Evolutionary conservation across 2,113 vertebrate species (phyloP).

Genomic region (Elephantulus edwardii): DNA sequence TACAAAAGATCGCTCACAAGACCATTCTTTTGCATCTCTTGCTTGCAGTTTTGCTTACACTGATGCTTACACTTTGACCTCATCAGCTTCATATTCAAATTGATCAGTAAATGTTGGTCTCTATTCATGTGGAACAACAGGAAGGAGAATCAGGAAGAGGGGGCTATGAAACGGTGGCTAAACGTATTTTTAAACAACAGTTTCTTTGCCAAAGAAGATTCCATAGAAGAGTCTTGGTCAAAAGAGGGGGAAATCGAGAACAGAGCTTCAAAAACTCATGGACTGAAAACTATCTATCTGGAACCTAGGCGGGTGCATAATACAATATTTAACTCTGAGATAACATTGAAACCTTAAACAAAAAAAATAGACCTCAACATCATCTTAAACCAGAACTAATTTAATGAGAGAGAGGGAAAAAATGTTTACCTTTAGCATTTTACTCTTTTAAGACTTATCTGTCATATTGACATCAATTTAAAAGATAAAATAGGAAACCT

Average conservation of each 20-base stretch:
- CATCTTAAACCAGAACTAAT: not conserved
- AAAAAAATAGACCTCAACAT: not conserved
- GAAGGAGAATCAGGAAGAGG: not conserved
- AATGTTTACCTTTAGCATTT: not conserved
- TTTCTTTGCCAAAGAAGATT: not conserved
- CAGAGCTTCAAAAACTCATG: not conserved
- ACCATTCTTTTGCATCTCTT: constrained; percentile 21
- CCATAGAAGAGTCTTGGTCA: not conserved
- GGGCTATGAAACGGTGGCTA: too few species aligned
- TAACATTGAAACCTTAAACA: not conserved
- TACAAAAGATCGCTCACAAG: not conserved
- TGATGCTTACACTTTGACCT: constrained; percentile 61
- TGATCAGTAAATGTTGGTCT: not conserved
- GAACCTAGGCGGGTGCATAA: too few species aligned
- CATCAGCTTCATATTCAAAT: constrained; percentile 57
- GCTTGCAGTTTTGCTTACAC: constrained; percentile 36
- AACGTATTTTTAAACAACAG: not conserved
- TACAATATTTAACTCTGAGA: not conserved
- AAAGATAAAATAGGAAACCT: not conserved
- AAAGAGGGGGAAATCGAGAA: not conserved
- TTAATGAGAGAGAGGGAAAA: not conserved
- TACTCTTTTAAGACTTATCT: too few species aligned
- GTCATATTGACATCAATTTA: not conserved
- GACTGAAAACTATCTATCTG: not conserved
- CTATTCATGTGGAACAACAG: not conserved